Conservation (phyloP, 2,797 vertebrate species). For the Galaxias olidus region DNA sequence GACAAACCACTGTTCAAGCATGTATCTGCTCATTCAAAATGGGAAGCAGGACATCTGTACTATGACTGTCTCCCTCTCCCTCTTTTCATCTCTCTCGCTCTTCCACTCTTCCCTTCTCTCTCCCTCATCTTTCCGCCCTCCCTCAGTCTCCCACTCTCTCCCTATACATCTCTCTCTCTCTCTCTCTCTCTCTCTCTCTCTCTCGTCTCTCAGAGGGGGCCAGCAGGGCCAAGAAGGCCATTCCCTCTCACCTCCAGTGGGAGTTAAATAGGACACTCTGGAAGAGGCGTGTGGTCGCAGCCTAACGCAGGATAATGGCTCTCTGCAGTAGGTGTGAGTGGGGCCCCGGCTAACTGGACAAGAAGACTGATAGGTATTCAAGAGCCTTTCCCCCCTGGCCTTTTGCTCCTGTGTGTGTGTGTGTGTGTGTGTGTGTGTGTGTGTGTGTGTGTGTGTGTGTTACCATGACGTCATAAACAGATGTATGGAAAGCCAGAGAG, state of each 20-base stretch:
- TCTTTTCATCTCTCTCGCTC: too few species aligned
- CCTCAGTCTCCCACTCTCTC: too few species aligned
- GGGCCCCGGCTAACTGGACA: neutral
- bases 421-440: constrained; percentile 2
- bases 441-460: constrained; percentile 11
- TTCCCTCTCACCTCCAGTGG: neutral
- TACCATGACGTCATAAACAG: neutral
- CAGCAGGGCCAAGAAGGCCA: too few species aligned
- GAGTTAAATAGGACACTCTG: constrained; percentile 1
- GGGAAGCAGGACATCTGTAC: too few species aligned
- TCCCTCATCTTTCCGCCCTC: too few species aligned
- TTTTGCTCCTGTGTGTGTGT: neutral
- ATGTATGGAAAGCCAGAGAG: neutral
- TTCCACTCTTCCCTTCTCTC: neutral
- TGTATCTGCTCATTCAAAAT: too few species aligned
- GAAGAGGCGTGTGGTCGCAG: neutral
- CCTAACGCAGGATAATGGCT: neutral
- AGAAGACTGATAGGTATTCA: neutral
- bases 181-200: neutral
- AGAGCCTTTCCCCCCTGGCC: neutral
- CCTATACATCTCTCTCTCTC: too few species aligned
- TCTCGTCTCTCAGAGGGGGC: too few species aligned
- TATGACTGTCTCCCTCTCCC: too few species aligned
- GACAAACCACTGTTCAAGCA: too few species aligned
- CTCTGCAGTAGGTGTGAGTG: neutral